A percentile compares a stretch with the other conserved stretches of the same genome.
Evolutionary conservation across 2,113 vertebrate species (phyloP).

Genomic region (Archilochus colubris): DNA sequence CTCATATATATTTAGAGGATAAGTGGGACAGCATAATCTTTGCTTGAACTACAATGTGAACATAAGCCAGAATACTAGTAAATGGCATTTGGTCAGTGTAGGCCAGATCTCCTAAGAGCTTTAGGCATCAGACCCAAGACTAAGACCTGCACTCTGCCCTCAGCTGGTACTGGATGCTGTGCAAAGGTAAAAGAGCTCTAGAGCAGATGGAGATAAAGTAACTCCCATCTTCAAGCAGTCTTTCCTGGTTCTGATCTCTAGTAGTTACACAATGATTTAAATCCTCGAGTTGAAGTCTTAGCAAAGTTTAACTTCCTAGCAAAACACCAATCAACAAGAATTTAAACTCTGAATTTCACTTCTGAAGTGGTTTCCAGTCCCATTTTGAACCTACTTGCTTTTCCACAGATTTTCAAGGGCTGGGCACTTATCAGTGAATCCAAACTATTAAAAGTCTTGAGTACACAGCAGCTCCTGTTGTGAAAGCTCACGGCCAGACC

Average conservation of each 20-base stretch:
- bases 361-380: neutral
- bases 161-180: neutral
- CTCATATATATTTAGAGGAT: neutral
- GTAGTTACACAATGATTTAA: neutral
- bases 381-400: neutral
- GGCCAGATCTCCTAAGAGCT: neutral
- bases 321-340: neutral
- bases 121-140: neutral
- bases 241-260: neutral
- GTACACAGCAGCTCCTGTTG: neutral
- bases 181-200: neutral
- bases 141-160: neutral
- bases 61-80: neutral
- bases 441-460: neutral
- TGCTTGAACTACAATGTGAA: neutral
- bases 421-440: neutral
- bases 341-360: neutral
- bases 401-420: neutral
- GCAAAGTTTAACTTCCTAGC: neutral
- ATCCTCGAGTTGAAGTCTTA: neutral
- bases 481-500: neutral
- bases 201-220: neutral
- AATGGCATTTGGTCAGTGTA: neutral
- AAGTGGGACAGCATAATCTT: neutral
- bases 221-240: neutral